Conservation (phyloP, 2,888 invertebrate species). For the Heliothis peltigera region DNA sequence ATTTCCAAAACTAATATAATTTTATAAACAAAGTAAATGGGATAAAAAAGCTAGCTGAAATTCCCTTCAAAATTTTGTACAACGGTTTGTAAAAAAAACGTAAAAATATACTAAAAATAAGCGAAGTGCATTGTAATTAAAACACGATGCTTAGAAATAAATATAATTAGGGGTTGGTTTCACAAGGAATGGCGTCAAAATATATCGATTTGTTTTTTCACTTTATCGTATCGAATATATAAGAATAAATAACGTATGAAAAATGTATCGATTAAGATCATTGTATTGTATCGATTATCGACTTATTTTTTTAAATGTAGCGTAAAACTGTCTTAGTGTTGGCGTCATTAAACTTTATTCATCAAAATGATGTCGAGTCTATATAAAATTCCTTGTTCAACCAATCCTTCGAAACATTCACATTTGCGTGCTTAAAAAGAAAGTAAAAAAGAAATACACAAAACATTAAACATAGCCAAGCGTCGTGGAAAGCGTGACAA, state of each 20-base stretch:
- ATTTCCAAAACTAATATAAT: slow-evolving; percentile 7
- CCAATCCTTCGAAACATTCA: slow-evolving; percentile 28
- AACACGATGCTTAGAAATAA: slow-evolving; percentile 33
- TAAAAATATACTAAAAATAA: slow-evolving; percentile 43
- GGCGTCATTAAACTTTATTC: too few species aligned
- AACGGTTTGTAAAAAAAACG: slow-evolving; percentile 30
- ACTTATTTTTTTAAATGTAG: too few species aligned
- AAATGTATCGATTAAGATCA: too few species aligned
- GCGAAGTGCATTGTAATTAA: slow-evolving; percentile 33
- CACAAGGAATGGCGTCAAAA: slow-evolving; percentile 29
- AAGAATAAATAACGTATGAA: too few species aligned
- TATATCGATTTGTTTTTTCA: neutral
- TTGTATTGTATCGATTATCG: too few species aligned
- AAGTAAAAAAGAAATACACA: slow-evolving; percentile 26
- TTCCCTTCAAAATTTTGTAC: slow-evolving; percentile 26
- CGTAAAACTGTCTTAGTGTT: too few species aligned
- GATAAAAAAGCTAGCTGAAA: slow-evolving; percentile 4
- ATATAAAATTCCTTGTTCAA: slow-evolving; percentile 27
- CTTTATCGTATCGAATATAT: too few species aligned
- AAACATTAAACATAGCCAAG: slow-evolving; percentile 47
- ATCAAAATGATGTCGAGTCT: too few species aligned
- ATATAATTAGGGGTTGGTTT: slow-evolving; percentile 13
- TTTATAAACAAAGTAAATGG: slow-evolving; percentile 12
- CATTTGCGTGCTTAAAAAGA: slow-evolving; percentile 43
- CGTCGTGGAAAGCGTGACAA: slow-evolving; percentile 41